Percentiles rank a stretch among this genome's conserved stretches.
phyloP scores from a whole-genome alignment of 2,888 invertebrate species.

The Apamea sordens region DNA sequence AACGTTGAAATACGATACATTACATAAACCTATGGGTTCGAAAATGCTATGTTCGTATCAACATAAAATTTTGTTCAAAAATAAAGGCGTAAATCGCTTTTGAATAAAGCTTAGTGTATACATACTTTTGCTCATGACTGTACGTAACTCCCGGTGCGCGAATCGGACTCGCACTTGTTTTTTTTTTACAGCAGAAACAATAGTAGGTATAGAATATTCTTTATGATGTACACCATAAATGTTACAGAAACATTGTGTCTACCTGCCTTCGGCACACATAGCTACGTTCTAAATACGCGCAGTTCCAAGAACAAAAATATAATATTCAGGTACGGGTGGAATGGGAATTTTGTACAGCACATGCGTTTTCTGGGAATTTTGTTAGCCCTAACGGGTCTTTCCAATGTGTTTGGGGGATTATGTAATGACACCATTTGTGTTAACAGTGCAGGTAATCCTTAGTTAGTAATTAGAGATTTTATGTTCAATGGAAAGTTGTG shows the following conservation, averaged over 20 bases:
- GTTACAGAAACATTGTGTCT: constrained; percentile 42
- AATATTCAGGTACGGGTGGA: neutral
- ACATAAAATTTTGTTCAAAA: too few relatives aligned
- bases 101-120: too few relatives aligned
- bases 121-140: too few relatives aligned
- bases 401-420: constrained; percentile 20
- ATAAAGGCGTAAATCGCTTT: too few relatives aligned
- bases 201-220: neutral
- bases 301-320: constrained; percentile 44
- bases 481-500: constrained; percentile 12
- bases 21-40: too few relatives aligned
- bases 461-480: constrained; percentile 29
- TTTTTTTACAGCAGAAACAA: neutral
- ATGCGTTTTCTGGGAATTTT: constrained; percentile 28
- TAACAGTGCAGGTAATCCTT: neutral
- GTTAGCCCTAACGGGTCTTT: constrained; percentile 43
- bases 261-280: constrained; percentile 52
- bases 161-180: neutral
- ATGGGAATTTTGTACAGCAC: constrained; percentile 24
- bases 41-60: too few relatives aligned
- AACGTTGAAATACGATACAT: too few relatives aligned
- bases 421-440: constrained; percentile 15
- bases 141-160: neutral
- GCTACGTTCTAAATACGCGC: neutral
- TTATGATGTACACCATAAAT: neutral